A percentile compares a stretch with the other conserved stretches of the same genome.
These are phyloP conservation scores for Drosophila subobscura DNA, from an alignment of 1,140 invertebrate species.

Conservation along the genomic window DNA sequence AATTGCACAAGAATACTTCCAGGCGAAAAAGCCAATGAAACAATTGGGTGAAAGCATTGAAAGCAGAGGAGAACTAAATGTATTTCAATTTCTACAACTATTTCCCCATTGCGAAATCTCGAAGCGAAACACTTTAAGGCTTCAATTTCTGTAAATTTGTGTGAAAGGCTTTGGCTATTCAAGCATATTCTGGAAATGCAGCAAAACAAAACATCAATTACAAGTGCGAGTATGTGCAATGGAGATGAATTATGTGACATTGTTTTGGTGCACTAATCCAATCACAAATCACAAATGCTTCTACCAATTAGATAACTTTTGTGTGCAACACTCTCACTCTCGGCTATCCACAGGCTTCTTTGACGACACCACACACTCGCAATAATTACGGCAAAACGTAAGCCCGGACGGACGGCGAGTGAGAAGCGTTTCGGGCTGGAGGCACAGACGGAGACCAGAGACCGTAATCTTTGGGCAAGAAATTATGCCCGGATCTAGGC, in stretches of 20 bases:
- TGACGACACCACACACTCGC: conserved; percentile 8
- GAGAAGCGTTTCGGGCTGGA: conserved; percentile 6
- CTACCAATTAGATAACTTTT: conserved; percentile 35
- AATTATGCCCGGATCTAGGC: conserved; percentile 17
- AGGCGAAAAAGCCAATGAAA: conserved; percentile 40
- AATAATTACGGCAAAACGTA: conserved; percentile 40
- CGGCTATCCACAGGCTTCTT: conserved; percentile 4
- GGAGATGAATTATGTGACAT: conserved; percentile 1
- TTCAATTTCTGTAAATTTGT: too few relatives aligned
- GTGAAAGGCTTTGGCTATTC: too few relatives aligned
- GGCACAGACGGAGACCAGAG: neutral
- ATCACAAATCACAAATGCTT: conserved; percentile 19
- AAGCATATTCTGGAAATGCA: too few relatives aligned
- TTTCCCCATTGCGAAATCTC: too few relatives aligned
- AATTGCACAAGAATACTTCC: conserved; percentile 34
- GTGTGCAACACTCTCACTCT: conserved; percentile 16
- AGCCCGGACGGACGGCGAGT: neutral
- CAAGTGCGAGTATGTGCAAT: neutral
- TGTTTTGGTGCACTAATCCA: conserved; percentile 13
- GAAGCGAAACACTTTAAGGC: too few relatives aligned
- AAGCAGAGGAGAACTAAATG: conserved; percentile 7
- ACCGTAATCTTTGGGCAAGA: conserved; percentile 32
- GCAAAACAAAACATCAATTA: neutral
- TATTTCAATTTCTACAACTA: neutral
- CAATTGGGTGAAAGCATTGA: conserved; percentile 19